phyloP scores from a whole-genome alignment of 2,113 vertebrate species.

The Microcebus lehilahytsara region DNA sequence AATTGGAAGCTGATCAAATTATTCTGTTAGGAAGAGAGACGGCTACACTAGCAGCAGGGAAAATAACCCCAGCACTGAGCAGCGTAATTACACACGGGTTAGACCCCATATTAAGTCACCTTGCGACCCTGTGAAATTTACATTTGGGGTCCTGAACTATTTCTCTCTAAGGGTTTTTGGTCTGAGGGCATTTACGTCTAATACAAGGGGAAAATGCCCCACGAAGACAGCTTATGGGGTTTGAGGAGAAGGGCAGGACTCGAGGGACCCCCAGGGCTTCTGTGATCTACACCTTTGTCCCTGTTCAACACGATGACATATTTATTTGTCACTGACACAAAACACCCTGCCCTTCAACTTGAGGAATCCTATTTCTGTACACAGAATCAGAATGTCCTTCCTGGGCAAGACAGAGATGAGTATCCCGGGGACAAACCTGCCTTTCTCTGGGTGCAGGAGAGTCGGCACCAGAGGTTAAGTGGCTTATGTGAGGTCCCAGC shows the following conservation, averaged over 20 bases:
- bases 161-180: not conserved
- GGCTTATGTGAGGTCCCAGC: accelerated
- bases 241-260: not conserved
- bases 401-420: not conserved
- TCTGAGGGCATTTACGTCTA: accelerated
- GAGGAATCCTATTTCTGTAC: too few species aligned
- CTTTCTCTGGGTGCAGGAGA: not conserved
- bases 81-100: not conserved
- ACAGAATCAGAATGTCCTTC: not conserved
- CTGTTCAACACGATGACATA: not conserved
- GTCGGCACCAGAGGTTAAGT: not conserved
- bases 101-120: not conserved
- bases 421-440: accelerated
- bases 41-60: not conserved
- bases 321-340: accelerated
- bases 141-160: not conserved
- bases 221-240: accelerated
- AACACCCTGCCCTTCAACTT: accelerated
- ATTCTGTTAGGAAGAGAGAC: not conserved
- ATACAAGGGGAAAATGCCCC: accelerated
- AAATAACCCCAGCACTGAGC: accelerated
- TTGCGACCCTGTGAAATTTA: not conserved
- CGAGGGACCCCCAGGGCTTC: accelerated
- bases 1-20: not conserved
- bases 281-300: not conserved